Percentiles rank a stretch among this genome's conserved stretches.
Conservation (phyloP, 2,888 invertebrate species). For the Strigamia maritima region DNA sequence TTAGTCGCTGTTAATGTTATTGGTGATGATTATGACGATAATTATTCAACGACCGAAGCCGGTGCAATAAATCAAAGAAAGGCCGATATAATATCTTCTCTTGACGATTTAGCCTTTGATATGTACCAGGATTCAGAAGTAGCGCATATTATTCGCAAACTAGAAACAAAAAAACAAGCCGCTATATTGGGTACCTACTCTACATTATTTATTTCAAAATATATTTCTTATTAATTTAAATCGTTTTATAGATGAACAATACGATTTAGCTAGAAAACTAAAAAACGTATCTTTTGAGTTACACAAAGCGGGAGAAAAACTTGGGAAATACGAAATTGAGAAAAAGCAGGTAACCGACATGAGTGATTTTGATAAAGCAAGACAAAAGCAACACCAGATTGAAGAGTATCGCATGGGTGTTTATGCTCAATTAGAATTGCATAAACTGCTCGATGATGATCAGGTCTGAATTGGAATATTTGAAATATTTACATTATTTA, state of each 20-base stretch:
- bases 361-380: conserved; percentile 89
- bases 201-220: not conserved
- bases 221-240: not conserved
- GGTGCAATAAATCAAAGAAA: conserved; percentile 13
- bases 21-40: conserved; percentile 57
- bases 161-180: conserved; percentile 80
- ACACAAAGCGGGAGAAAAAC: conserved; percentile 78
- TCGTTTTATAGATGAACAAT: conserved; percentile 70
- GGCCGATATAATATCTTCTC: conserved; percentile 58
- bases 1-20: conserved; percentile 86
- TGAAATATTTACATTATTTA: too few species aligned
- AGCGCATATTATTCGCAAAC: conserved; percentile 75
- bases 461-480: conserved; percentile 58
- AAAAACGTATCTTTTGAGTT: conserved; percentile 81
- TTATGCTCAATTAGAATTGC: conserved; percentile 69
- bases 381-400: conserved; percentile 82
- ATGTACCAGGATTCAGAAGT: conserved; percentile 95
- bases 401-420: conserved; percentile 75
- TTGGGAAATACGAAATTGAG: conserved; percentile 85
- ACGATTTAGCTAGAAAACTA: conserved; percentile 86
- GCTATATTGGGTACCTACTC: conserved; percentile 72
- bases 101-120: conserved; percentile 90
- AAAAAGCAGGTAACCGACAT: conserved; percentile 87
- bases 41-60: conserved; percentile 40
- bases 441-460: conserved; percentile 71